Percentiles rank a stretch among this genome's conserved stretches.
Conservation (phyloP, 2,113 vertebrate species). For the Xiphophorus couchianus region DNA sequence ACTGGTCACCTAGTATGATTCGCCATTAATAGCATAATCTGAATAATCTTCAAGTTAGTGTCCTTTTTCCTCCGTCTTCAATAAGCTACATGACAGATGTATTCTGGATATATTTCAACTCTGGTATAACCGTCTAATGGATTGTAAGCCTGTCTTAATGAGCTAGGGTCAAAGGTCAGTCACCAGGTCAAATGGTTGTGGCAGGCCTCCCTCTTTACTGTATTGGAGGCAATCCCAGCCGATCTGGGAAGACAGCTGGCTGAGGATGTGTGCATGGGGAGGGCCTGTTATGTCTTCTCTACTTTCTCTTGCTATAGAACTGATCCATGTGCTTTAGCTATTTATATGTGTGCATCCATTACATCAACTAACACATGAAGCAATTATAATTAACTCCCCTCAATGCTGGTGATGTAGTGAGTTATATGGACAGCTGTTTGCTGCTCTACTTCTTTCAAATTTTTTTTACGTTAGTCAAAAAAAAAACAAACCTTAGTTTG, state of each 20-base stretch:
- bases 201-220: too few species aligned
- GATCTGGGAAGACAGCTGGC: background rate
- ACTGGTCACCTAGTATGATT: too few species aligned
- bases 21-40: too few species aligned
- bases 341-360: background rate
- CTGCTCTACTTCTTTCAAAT: background rate
- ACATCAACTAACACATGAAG: background rate
- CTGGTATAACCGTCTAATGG: too few species aligned
- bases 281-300: background rate
- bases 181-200: too few species aligned
- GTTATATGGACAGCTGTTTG: background rate
- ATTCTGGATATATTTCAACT: too few species aligned
- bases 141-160: too few species aligned
- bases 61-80: too few species aligned
- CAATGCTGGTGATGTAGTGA: background rate
- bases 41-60: too few species aligned
- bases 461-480: background rate
- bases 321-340: background rate
- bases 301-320: background rate
- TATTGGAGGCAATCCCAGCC: too few species aligned
- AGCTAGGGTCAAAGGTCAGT: too few species aligned
- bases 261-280: background rate
- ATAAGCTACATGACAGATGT: too few species aligned
- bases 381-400: background rate
- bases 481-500: background rate